These are phyloP conservation scores for Dreissena rostriformis DNA, from an alignment of 1,140 invertebrate species.

Conservation along the genomic window DNA sequence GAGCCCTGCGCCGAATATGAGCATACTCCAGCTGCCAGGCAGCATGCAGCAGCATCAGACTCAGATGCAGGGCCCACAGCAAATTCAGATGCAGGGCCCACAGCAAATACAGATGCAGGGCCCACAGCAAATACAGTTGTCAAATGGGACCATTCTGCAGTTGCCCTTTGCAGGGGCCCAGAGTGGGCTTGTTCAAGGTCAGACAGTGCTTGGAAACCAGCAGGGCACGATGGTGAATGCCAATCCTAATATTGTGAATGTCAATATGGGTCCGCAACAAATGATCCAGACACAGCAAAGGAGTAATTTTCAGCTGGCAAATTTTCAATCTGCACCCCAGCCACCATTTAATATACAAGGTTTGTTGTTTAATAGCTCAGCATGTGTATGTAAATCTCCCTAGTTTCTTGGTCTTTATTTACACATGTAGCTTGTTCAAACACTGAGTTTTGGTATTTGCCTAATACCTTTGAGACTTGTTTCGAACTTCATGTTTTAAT, in stretches of 20 bases:
- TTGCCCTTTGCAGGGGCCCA: slow-evolving; percentile 44
- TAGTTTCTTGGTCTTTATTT: no score
- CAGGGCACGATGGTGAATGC: slow-evolving; percentile 68
- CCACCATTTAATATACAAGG: slow-evolving; percentile 57
- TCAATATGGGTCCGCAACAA: slow-evolving; percentile 70
- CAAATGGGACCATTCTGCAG: slow-evolving; percentile 55
- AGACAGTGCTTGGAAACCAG: slow-evolving; percentile 48
- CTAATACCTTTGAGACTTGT: no score
- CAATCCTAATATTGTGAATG: slow-evolving; percentile 76
- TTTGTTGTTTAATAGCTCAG: neutral
- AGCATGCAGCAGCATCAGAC: slow-evolving; percentile 40
- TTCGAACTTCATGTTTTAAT: no score
- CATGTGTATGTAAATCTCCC: neutral
- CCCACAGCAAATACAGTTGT: slow-evolving; percentile 35
- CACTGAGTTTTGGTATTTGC: no score
- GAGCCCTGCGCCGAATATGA: slow-evolving; percentile 56
- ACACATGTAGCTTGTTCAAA: no score
- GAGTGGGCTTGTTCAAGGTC: slow-evolving; percentile 47
- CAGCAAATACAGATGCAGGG: no score
- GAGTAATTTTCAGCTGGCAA: slow-evolving; percentile 38
- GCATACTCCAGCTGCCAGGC: slow-evolving; percentile 57
- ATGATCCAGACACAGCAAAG: slow-evolving; percentile 63
- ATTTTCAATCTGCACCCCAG: slow-evolving; percentile 57
- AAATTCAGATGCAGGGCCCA: no score
- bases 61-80: slow-evolving; percentile 31